phyloP scores from a whole-genome alignment of 2,797 vertebrate genomes.

The Eidolon dupreanum region DNA sequence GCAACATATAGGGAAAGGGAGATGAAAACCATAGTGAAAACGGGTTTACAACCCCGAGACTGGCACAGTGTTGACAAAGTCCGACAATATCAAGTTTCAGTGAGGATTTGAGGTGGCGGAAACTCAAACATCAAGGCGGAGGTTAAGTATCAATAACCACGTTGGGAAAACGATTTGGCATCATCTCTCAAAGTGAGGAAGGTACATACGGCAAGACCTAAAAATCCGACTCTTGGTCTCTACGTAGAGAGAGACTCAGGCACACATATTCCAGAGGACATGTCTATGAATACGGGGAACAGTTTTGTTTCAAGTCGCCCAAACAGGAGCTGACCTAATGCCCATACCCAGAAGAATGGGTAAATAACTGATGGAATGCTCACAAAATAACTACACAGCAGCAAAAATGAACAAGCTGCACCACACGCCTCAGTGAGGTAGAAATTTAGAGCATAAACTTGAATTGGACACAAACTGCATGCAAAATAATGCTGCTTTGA shows the following conservation, averaged over 20 bases:
- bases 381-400: neutral
- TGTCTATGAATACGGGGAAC: neutral
- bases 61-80: neutral
- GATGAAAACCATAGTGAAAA: neutral
- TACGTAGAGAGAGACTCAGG: neutral
- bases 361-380: neutral
- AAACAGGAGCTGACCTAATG: neutral
- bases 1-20: neutral
- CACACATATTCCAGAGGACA: neutral
- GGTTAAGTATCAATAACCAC: neutral
- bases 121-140: neutral
- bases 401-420: neutral
- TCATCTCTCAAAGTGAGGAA: neutral
- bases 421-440: accelerated
- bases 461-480: neutral
- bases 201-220: neutral
- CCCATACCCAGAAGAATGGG: neutral
- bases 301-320: neutral
- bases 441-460: neutral
- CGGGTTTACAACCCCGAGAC: accelerated
- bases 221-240: neutral
- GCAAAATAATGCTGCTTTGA: neutral
- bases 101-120: neutral
- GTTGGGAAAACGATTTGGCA: neutral
- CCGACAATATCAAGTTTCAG: neutral